These are phyloP conservation scores for Ctenodactylus gundi DNA, from an alignment of 2,113 vertebrate genomes.

Conservation along the genomic window DNA sequence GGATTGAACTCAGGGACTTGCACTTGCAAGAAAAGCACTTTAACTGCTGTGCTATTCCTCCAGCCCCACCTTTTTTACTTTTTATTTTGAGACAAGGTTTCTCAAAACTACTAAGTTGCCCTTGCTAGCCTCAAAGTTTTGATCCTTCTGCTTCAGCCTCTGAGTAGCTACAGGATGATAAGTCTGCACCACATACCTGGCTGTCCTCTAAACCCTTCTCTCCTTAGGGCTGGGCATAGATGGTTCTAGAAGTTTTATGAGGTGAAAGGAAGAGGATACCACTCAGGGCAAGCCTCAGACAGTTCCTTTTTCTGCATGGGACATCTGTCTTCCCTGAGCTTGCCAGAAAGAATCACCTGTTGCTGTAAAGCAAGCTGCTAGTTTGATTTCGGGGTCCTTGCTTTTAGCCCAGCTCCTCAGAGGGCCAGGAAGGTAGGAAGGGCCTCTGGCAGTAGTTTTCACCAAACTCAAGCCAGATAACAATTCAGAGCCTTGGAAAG, in stretches of 20 bases:
- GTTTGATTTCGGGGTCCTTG: not conserved
- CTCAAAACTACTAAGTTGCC: not conserved
- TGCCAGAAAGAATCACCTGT: not conserved
- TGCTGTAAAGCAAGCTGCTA: not conserved
- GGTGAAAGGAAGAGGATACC: not conserved
- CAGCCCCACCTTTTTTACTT: no score
- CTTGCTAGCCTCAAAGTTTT: not conserved
- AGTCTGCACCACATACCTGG: no score
- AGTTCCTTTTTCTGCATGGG: not conserved
- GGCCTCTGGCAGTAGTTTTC: not conserved
- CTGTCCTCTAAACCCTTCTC: not conserved
- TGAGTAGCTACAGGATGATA: not conserved
- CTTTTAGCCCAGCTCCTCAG: not conserved
- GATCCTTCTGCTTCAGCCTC: not conserved
- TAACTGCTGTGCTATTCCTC: not conserved
- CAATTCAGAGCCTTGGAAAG: not conserved
- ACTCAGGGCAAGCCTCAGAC: not conserved
- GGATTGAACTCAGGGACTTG: not conserved
- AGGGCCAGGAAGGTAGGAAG: not conserved
- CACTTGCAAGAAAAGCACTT: not conserved
- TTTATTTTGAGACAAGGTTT: not conserved
- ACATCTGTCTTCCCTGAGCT: not conserved
- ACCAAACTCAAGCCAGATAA: not conserved
- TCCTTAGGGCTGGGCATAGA: not conserved
- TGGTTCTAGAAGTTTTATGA: not conserved